phyloP scores from a whole-genome alignment of 2,113 vertebrate genomes.

The Hypomesus transpacificus region DNA sequence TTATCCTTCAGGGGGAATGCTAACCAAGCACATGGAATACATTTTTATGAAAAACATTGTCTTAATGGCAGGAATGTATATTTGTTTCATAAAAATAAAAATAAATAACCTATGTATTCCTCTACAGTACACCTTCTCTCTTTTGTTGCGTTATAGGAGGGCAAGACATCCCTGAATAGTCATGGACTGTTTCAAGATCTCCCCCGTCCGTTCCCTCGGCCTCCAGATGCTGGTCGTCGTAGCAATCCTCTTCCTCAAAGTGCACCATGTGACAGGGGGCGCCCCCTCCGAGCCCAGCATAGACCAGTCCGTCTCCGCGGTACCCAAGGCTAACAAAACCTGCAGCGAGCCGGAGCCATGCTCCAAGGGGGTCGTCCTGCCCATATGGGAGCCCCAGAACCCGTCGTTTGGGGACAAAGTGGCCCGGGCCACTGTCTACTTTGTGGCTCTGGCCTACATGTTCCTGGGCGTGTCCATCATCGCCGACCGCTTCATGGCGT shows the following conservation, averaged over 20 bases:
- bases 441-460: constrained; percentile 98
- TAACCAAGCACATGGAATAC: too few species aligned
- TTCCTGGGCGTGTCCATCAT: constrained; percentile 98
- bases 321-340: constrained; percentile 63
- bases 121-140: constrained; percentile 21
- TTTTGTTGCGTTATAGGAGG: constrained; percentile 62
- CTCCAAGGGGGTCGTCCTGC: constrained; percentile 84
- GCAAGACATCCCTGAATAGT: constrained; percentile 8
- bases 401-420: constrained; percentile 97
- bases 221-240: constrained; percentile 68
- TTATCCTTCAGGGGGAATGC: background rate
- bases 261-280: constrained; percentile 60
- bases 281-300: constrained; percentile 56
- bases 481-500: constrained; percentile 98
- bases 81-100: background rate
- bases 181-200: constrained; percentile 71
- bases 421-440: constrained; percentile 94
- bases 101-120: background rate
- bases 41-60: too few species aligned
- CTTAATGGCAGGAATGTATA: too few species aligned
- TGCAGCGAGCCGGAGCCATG: constrained; percentile 83
- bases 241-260: constrained; percentile 70
- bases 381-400: constrained; percentile 92
- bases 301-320: constrained; percentile 56
- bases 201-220: constrained; percentile 62